These are phyloP conservation scores for Formica exsecta DNA, from an alignment of 1,140 invertebrate species.

Conservation along the genomic window DNA sequence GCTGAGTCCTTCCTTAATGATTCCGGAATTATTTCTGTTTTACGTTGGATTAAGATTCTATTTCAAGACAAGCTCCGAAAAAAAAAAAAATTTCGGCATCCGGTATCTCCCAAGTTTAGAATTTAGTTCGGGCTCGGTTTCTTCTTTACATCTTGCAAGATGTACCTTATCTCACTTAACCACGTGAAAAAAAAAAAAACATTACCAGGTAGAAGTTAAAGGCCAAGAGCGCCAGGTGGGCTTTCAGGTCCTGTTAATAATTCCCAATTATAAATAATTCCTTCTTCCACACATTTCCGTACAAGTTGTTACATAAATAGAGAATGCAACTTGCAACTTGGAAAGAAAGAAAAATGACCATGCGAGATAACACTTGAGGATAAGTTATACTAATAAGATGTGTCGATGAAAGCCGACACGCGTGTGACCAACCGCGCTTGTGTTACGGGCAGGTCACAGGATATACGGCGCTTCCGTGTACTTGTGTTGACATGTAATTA, in stretches of 20 bases:
- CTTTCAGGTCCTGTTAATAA: constrained; percentile 22
- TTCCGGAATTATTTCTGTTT: background rate
- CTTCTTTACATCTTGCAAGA: no score
- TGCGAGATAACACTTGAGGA: background rate
- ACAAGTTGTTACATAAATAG: background rate
- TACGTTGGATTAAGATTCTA: background rate
- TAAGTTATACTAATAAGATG: background rate
- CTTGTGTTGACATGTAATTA: constrained; percentile 72
- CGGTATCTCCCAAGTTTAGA: constrained; percentile 8
- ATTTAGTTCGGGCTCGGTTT: background rate
- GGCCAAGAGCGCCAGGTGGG: background rate
- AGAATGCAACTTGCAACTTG: background rate
- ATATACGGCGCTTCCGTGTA: constrained; percentile 15
- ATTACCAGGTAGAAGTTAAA: constrained; percentile 19
- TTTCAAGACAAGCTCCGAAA: background rate
- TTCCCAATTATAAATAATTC: constrained; percentile 18
- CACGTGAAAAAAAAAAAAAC: background rate
- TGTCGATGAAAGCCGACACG: constrained; percentile 28
- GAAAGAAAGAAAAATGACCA: background rate
- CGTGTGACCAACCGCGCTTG: background rate
- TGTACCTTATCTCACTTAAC: no score
- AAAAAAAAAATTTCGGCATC: background rate
- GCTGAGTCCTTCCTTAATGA: background rate
- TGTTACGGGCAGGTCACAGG: constrained; percentile 9
- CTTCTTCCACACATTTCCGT: background rate